Evolutionary conservation across 2,888 invertebrate genomes (phyloP), one percentile per base, ranked within the genome.

Genomic region (Clusia tigrina): DNA sequence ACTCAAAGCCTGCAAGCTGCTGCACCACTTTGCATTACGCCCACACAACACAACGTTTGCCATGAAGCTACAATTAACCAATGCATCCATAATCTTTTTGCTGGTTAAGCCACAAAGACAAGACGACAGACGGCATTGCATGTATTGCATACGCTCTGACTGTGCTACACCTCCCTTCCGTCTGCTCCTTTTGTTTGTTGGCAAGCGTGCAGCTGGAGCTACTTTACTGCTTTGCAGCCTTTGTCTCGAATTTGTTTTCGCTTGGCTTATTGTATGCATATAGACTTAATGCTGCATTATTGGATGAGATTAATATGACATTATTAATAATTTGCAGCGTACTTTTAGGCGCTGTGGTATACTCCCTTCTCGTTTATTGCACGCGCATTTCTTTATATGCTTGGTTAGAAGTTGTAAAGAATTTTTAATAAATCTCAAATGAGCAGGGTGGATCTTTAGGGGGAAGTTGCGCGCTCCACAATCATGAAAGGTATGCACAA

Each of bases 371-470:
- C 63, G 32, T 69, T 54, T 67, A 54, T 61, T 25, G 55, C 66
- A 42, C 54, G 51, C 52, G 58, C 55, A 48, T 54, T 62, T 48
- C 37, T 54, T 48, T 54, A 42, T 38, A 58, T 58, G 55, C 63
- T 68, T 71, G 60, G 66, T 38, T 26, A 32, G 58, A 32, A 54
- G 25, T 66, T 70, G 76, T 74, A 77, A 80, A 78, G 80, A 80
- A 81, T 79, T 80, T 80, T 81, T 80, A 80, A 80, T 80, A 81
- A 81, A 78, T 81, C 81, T 81, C 81, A 78, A 81, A 80, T 80
- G 81, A 74, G 76, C 79, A 76, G 68, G 67, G 67, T 54, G 26
- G 20, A 63, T 64, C 66, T 69, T 69, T 56, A 42, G 65, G 62
- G 59, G 64, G 46, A 26, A n/a, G 25, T 22, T 37, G 54, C 48